phyloP scores from a whole-genome alignment of 2,113 vertebrate species.

The Neogale vison region DNA sequence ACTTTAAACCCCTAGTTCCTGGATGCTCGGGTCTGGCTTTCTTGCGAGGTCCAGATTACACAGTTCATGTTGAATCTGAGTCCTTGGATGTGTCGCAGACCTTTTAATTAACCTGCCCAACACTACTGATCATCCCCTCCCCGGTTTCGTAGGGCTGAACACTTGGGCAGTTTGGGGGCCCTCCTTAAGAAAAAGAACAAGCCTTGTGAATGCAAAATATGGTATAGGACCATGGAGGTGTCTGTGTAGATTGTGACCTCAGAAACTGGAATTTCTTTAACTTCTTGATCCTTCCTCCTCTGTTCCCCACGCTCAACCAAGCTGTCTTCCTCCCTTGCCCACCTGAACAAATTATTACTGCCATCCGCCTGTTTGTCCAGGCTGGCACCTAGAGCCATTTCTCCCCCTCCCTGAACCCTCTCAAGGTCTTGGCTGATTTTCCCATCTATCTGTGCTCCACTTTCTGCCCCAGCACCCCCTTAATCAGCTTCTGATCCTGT shows the following conservation, averaged over 20 bases:
- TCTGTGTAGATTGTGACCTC: not conserved
- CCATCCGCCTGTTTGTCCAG: not conserved
- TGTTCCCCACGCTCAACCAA: not conserved
- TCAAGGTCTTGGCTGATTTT: not conserved
- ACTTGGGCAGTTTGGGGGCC: not conserved
- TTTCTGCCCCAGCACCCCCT: not conserved
- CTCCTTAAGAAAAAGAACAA: not conserved
- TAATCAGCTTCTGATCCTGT: not conserved
- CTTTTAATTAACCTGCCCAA: not conserved
- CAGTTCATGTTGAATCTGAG: not conserved
- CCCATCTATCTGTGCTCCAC: not conserved
- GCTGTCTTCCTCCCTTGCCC: not conserved
- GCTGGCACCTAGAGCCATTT: not conserved
- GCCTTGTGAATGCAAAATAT: not conserved
- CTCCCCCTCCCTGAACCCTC: not conserved
- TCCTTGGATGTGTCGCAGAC: not conserved
- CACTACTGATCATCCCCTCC: not conserved
- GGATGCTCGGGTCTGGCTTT: not conserved
- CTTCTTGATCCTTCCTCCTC: not conserved
- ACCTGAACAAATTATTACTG: not conserved
- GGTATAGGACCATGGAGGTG: not conserved
- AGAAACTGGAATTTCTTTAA: not conserved
- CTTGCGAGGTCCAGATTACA: not conserved
- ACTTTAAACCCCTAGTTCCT: not conserved
- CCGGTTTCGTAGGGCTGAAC: not conserved